Evolutionary conservation across 2,888 invertebrate genomes (phyloP), one percentile per base, ranked within the genome.

Genomic region (Ectobius pallidus): DNA sequence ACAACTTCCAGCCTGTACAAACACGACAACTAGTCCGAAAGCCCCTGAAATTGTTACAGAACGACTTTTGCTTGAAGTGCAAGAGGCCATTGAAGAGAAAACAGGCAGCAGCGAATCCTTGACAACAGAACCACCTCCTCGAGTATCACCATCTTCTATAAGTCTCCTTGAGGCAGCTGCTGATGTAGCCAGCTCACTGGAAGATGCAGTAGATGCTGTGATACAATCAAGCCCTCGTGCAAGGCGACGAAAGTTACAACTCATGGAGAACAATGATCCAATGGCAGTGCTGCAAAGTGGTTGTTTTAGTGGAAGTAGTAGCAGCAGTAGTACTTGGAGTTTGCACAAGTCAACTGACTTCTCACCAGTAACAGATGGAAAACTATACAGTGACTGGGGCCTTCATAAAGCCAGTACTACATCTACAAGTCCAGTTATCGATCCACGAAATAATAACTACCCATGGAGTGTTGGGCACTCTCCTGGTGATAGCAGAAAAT

Each of bases 171-270:
- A 90, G 80, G 90, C 91, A 1, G 90, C 89, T 0, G 90, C 90
- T 62, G 88, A 88, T 76, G 86, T 87, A 0, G 90, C 90, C 1
- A 89, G 87, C 77, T 87, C 89, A 1, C 80, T 91, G 61, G 91
- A 92, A 78, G 89, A 89, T 79, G 87, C 91, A 0, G 90, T 91
- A 22, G 91, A 89, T 79, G 87, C 88, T 39, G 89, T 89, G 0
- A 89, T 90, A 71, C 89, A 88, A 80, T 87, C 87, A 18, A 89
- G 89, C 78, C 88, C 89, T 32, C 82, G 86, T 75, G 83, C 86
- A 0, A 86, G 86, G 77, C 80, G 87, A 75, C 85, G 83, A 79
- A 84, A 87, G 55, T 78, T 87, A 1, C 69, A 73, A 44, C 62
- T 72, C n/a, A 22, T 73, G 27, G 72, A 73, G 20, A 69, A 25